These are phyloP conservation scores for Alectoris magna DNA, from an alignment of 2,797 vertebrate genomes.

Conservation along the genomic window DNA sequence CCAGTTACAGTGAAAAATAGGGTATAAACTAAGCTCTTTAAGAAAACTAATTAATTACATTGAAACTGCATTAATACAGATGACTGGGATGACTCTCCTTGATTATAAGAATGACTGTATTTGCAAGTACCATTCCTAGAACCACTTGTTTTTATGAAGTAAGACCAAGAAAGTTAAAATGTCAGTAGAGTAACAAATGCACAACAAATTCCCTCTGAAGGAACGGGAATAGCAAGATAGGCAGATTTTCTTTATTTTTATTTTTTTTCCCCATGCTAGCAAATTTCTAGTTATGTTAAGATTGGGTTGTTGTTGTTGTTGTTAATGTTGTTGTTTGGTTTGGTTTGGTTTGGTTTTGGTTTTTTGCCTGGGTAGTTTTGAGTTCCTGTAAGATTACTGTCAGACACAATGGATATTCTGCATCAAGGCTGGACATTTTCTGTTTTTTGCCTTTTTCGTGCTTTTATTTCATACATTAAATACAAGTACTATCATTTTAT, in stretches of 20 bases:
- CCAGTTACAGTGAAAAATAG: not conserved
- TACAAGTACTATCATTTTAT: not conserved
- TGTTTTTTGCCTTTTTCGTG: not conserved
- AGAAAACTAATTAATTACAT: not conserved
- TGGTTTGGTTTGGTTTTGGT: too few relatives aligned
- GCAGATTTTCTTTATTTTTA: not conserved
- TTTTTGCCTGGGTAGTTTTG: not conserved
- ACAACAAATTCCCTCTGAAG: not conserved
- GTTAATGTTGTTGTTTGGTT: too few relatives aligned
- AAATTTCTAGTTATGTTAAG: not conserved
- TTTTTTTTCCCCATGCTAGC: not conserved
- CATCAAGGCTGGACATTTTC: not conserved
- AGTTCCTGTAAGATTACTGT: not conserved
- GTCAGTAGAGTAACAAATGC: not conserved
- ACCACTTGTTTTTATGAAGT: not conserved
- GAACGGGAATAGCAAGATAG: not conserved
- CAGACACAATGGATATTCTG: not conserved
- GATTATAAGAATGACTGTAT: not conserved
- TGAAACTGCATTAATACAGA: not conserved
- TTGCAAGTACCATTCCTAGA: not conserved
- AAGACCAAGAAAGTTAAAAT: not conserved
- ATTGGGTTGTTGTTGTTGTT: too few relatives aligned
- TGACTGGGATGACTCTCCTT: not conserved
- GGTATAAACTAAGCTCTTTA: not conserved
- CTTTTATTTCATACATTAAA: not conserved